Base-by-base conservation (phyloP, 1,140 invertebrate genomes). In the Maniola jurtina region DNA sequence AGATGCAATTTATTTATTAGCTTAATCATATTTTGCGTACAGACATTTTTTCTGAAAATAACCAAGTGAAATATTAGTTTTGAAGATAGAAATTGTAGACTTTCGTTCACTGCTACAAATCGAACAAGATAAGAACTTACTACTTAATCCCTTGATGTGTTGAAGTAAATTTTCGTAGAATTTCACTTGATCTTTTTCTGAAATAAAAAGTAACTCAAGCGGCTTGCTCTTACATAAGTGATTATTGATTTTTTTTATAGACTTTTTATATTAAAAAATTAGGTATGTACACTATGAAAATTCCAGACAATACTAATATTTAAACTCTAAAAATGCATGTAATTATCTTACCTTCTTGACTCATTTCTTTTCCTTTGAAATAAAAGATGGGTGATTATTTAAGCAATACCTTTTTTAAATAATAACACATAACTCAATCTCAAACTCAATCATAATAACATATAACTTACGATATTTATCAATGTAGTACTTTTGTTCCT, bases 131-230 rank as follows among this genome's bases (percentile, higher is more conserved):
- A 65, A 45, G 42, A 65, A 75, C 68, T 60, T 36, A 72, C 75
- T 66, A 15, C 72, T 71, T 10, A 76, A 60, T 54, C 59, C 11
- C 64, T 76, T 78, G 2, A 81, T 61, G 15, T 72, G 56, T 55
- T 75, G 52, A 0, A 79, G 64, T 38, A 81, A 61, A 58, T 76
- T 65, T 57, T 76, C 71, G 61, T 66, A 81, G 59, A 68, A 81
- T 56, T 79, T 73, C 0, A 77, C 48, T 72, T 77, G 66, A 34
- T 74, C 48, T 65, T 73, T 75, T 35, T 81, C 79, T 81, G 72
- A 38, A 61, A 34, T 48, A 11, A 60, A 56, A n/a, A 7, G 11
- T n/a, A 42, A 42, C n/a, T n/a, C n/a, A n/a, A n/a, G n/a, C n/a
- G n/a, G n/a, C n/a, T n/a, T n/a, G n/a, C n/a, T n/a, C n/a, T n/a